A percentile compares a stretch with the other conserved stretches of the same genome.
phyloP scores from a whole-genome alignment of 2,113 vertebrate species.

The Salvelinus namaycush region DNA sequence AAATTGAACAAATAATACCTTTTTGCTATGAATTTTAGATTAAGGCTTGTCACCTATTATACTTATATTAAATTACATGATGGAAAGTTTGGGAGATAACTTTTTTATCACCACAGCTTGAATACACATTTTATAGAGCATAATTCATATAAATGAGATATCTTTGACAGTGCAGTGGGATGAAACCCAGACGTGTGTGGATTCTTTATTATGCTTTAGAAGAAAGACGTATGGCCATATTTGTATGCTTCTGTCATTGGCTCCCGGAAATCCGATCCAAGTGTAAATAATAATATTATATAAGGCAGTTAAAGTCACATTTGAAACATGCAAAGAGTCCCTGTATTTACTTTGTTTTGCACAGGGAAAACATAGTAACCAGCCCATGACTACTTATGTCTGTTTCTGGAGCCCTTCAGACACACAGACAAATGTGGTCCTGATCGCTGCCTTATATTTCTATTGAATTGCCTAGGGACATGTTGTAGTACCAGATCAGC shows the following conservation, averaged over 20 bases:
- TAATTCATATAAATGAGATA: slow-evolving; percentile 23
- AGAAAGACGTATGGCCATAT: too few relatives aligned
- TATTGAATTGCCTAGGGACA: slow-evolving; percentile 11
- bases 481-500: slow-evolving; percentile 3
- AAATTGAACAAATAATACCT: slow-evolving; percentile 36
- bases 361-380: slow-evolving; percentile 1
- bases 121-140: slow-evolving; percentile 22
- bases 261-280: not conserved
- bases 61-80: slow-evolving; percentile 24
- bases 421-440: slow-evolving; percentile 13
- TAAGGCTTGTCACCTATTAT: slow-evolving; percentile 30
- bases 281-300: slow-evolving; percentile 11
- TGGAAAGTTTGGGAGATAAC: slow-evolving; percentile 18
- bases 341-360: not conserved
- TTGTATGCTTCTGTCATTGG: not conserved
- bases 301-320: slow-evolving; percentile 18
- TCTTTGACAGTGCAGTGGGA: slow-evolving; percentile 11
- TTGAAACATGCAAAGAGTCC: not conserved
- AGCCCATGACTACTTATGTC: not conserved
- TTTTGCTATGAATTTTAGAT: slow-evolving; percentile 32
- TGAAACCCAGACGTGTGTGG: not conserved
- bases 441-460: slow-evolving; percentile 10
- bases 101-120: slow-evolving; percentile 4
- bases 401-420: not conserved
- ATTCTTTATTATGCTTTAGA: slow-evolving; percentile 15